These are phyloP conservation scores for Malurus leucopterus DNA, from an alignment of 2,797 vertebrate species.

Conservation along the genomic window DNA sequence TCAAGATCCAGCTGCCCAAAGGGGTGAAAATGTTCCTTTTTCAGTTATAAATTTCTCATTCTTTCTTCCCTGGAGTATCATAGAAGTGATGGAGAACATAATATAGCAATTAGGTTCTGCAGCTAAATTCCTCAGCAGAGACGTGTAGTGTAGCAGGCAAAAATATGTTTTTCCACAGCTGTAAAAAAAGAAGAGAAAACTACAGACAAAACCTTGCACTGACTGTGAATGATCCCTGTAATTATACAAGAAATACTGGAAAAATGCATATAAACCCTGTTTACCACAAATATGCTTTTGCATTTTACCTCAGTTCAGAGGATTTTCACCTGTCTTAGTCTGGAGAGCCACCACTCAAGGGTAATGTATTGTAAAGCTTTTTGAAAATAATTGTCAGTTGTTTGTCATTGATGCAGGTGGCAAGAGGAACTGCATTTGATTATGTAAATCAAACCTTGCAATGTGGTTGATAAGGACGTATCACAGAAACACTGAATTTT, in stretches of 20 bases:
- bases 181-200: neutral
- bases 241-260: neutral
- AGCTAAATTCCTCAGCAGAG: neutral
- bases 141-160: neutral
- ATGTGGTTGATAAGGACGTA: neutral
- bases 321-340: neutral
- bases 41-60: constrained; percentile 13
- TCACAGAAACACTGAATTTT: neutral
- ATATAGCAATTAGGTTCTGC: constrained; percentile 26
- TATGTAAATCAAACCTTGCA: constrained; percentile 25
- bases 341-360: neutral
- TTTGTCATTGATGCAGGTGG: neutral
- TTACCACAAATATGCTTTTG: neutral
- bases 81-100: constrained; percentile 25
- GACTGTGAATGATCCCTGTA: neutral
- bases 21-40: constrained; percentile 17
- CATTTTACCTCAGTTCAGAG: neutral
- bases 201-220: neutral
- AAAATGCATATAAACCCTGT: neutral
- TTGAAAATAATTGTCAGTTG: neutral
- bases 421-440: constrained; percentile 37
- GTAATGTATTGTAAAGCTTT: neutral
- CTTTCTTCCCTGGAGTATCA: constrained; percentile 24
- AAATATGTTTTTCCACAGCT: neutral
- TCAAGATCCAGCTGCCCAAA: constrained; percentile 4